These are phyloP conservation scores for Phenacoccus solenopsis DNA, from an alignment of 1,140 invertebrate species.

Conservation along the genomic window DNA sequence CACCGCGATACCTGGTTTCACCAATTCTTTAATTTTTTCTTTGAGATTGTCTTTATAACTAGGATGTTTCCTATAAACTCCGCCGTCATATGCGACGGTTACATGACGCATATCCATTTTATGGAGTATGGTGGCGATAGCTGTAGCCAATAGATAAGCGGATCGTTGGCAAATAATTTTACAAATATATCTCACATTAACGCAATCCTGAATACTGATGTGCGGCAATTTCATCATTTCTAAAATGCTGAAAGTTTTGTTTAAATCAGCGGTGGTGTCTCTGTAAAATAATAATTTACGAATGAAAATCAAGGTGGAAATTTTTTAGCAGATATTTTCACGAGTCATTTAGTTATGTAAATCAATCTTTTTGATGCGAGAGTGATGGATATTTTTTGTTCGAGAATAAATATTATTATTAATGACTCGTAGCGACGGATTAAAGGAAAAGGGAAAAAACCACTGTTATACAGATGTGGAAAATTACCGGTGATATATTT, in stretches of 20 bases:
- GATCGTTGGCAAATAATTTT: constrained; percentile 78
- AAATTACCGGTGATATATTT: no score
- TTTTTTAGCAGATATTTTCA: no score
- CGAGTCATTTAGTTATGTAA: no score
- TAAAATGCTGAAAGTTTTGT: constrained; percentile 29
- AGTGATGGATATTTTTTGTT: no score
- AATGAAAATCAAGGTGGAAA: no score
- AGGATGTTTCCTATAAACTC: constrained; percentile 91
- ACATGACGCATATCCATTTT: constrained; percentile 7
- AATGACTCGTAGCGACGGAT: no score
- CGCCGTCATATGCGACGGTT: constrained; percentile 54
- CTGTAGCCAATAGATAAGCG: constrained; percentile 80
- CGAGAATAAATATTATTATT: no score
- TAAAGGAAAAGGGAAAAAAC: no score
- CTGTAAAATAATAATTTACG: neutral
- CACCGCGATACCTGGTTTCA: neutral
- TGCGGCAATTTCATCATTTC: constrained; percentile 60
- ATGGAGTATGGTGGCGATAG: constrained; percentile 40
- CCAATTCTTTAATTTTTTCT: neutral
- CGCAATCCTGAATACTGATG: constrained; percentile 71
- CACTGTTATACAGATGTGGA: no score
- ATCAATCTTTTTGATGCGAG: no score
- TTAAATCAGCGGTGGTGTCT: neutral
- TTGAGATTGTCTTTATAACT: constrained; percentile 58
- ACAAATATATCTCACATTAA: constrained; percentile 77